phyloP scores from a whole-genome alignment of 2,888 invertebrate species.

The Melinaea menophilus region DNA sequence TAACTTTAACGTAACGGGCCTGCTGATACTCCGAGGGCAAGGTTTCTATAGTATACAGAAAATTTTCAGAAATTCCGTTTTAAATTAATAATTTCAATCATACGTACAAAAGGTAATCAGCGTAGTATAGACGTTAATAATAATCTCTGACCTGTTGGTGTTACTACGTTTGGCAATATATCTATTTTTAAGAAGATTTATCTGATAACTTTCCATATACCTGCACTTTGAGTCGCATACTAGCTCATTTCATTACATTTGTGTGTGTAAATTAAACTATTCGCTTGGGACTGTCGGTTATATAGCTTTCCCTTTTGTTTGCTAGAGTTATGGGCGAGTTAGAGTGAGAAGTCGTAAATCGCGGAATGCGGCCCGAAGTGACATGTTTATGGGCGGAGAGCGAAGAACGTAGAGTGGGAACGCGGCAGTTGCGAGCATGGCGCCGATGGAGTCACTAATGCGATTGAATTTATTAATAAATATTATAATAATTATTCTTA shows the following conservation, averaged over 20 bases:
- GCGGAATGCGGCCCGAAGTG: constrained; percentile 66
- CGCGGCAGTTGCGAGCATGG: constrained; percentile 72
- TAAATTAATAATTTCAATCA: neutral
- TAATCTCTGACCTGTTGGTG: neutral
- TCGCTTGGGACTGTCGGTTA: constrained; percentile 76
- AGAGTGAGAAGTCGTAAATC: constrained; percentile 77
- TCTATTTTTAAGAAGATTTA: constrained; percentile 26
- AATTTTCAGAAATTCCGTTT: constrained; percentile 37
- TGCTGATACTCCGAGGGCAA: constrained; percentile 63
- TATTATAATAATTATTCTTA: constrained; percentile 1
- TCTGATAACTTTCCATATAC: constrained; percentile 50
- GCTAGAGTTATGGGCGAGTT: constrained; percentile 72
- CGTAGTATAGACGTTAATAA: neutral
- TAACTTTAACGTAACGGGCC: constrained; percentile 60
- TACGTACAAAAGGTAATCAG: too few relatives aligned
- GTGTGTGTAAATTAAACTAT: constrained; percentile 78
- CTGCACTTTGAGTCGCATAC: constrained; percentile 60
- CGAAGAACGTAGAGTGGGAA: constrained; percentile 62
- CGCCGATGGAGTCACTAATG: constrained; percentile 46
- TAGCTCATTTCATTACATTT: constrained; percentile 67
- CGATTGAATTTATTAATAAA: constrained; percentile 29
- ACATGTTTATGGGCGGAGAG: constrained; percentile 78
- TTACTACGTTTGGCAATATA: neutral
- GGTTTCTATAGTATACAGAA: constrained; percentile 54
- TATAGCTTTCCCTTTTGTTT: constrained; percentile 79